phyloP scores from a whole-genome alignment of 2,797 vertebrate genomes.

The Leptoclinus maculatus region DNA sequence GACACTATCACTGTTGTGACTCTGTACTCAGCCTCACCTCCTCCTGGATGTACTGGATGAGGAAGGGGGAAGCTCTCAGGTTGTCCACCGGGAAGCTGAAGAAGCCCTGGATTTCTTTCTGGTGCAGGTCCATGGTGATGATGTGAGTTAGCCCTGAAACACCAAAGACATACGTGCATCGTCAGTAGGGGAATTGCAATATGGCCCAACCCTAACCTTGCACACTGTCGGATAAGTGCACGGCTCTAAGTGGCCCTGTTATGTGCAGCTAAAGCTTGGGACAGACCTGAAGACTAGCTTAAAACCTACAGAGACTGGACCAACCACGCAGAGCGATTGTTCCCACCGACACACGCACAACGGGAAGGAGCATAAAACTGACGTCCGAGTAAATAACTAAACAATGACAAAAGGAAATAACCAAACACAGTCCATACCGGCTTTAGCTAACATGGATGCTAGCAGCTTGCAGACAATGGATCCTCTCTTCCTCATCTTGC shows the following conservation, averaged over 20 bases:
- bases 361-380: not conserved
- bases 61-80: constrained; percentile 96
- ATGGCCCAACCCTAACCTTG: not conserved
- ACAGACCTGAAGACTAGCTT: not conserved
- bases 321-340: no score
- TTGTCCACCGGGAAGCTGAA: constrained; percentile 98
- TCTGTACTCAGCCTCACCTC: constrained; percentile 85
- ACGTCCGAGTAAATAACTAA: not conserved
- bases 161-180: not conserved
- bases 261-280: not conserved
- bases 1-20: not conserved
- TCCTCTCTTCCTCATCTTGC: constrained; percentile 98
- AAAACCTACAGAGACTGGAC: not conserved
- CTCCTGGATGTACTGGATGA: constrained; percentile 99
- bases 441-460: constrained; percentile 96
- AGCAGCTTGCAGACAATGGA: constrained; percentile 98
- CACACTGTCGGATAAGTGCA: not conserved
- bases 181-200: not conserved
- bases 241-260: not conserved
- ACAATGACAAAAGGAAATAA: not conserved
- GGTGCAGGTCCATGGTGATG: constrained; percentile 99
- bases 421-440: constrained; percentile 80
- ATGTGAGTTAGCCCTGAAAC: constrained; percentile 93
- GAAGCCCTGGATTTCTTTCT: constrained; percentile 99
- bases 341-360: not conserved